phyloP scores from a whole-genome alignment of 2,888 invertebrate genomes.

The Dusona sp. region DNA sequence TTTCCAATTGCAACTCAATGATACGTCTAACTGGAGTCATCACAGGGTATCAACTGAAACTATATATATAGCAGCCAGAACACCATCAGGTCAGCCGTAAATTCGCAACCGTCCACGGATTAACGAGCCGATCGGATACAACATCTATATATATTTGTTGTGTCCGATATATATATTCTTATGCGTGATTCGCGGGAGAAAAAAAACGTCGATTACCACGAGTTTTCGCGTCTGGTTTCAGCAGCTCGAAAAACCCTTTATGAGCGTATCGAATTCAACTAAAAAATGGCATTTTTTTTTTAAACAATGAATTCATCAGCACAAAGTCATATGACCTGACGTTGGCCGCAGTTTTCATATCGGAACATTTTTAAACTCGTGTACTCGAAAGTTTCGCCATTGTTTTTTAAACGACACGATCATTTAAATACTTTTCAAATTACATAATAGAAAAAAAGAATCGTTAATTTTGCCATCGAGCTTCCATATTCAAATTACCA shows the following conservation, averaged over 20 bases:
- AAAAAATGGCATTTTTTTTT: neutral
- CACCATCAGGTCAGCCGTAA: slow-evolving; percentile 62
- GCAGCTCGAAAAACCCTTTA: neutral
- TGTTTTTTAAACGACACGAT: neutral
- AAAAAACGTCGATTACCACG: slow-evolving; percentile 45
- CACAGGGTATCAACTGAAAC: slow-evolving; percentile 43
- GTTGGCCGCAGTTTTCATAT: neutral
- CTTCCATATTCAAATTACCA: neutral
- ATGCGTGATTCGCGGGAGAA: slow-evolving; percentile 1
- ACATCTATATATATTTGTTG: neutral
- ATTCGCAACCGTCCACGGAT: slow-evolving; percentile 65
- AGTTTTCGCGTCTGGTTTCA: slow-evolving; percentile 25
- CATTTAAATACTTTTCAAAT: too few relatives aligned
- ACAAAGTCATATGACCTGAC: neutral
- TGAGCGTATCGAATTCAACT: neutral
- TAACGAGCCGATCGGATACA: slow-evolving; percentile 58
- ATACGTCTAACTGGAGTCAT: slow-evolving; percentile 66
- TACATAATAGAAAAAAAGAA: too few relatives aligned
- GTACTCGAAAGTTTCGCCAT: neutral
- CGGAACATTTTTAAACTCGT: neutral
- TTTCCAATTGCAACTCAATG: slow-evolving; percentile 64
- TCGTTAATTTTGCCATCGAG: neutral
- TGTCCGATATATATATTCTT: neutral
- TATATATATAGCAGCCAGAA: slow-evolving; percentile 3
- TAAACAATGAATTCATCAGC: neutral